Evolutionary conservation across 2,888 invertebrate species (phyloP), one percentile per base, ranked within the genome.

Genomic region (Euspilapteryx auroguttella): DNA sequence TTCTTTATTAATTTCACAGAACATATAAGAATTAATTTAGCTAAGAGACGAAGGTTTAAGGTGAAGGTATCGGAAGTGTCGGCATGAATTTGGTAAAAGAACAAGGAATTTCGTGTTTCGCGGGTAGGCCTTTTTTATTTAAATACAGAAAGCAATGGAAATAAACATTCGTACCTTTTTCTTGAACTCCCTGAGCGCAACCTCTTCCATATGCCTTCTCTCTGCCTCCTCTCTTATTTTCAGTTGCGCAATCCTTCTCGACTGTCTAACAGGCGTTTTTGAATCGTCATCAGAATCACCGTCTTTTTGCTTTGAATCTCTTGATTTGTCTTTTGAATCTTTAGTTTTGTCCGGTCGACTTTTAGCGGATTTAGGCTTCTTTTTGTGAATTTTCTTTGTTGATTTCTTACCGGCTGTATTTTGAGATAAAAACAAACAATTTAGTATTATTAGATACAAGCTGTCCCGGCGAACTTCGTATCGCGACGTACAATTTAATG

Each of bases 141-240:
- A n/a, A n/a, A n/a, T n/a, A n/a, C n/a, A n/a, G n/a, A n/a, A n/a
- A n/a, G n/a, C n/a, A n/a, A n/a, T n/a, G n/a, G n/a, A n/a, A n/a
- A n/a, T n/a, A n/a, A n/a, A n/a, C n/a, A n/a, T n/a, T n/a, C 12
- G 20, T 35, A 66, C 69, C 57, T 62, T 71, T 31, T 79, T 81
- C 47, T 78, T 85, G 37, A 85, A 64, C 28, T 85, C 82, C 2
- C 80, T 69, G 24, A 87, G 45, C 0, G 86, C 79, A n/a, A 87
- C 81, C 42, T 89, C 90, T 44, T 91, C 89, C 28, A 83, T 55
- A 35, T 86, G 82, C 8, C 87, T 65, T 1, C 87, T 62, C 34
- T 92, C 89, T 0, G 89, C 89, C 51, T 92, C 90, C 48, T 93
- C 92, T 38, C 84, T 86, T 32, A 93, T 90, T 55, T 92, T 89